phyloP scores from a whole-genome alignment of 1,140 invertebrate species.

The Augochlora pura region DNA sequence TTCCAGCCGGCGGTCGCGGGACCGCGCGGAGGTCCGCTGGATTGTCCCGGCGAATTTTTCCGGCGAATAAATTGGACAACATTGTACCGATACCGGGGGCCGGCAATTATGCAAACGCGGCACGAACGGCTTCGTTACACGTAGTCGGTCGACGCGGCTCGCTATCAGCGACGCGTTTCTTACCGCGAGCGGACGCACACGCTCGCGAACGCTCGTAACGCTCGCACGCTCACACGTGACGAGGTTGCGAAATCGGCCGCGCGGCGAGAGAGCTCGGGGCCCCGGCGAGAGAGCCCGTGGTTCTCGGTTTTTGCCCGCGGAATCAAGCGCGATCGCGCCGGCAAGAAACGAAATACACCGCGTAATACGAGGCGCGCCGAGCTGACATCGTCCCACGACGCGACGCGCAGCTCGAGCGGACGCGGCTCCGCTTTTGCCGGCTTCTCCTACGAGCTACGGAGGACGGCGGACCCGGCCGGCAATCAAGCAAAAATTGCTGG shows the following conservation, averaged over 20 bases:
- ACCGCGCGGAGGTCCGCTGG: too few relatives aligned
- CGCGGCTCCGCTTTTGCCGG: too few relatives aligned
- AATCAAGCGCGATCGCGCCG: constrained; percentile 28
- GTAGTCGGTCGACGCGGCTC: background rate
- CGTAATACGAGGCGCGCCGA: constrained; percentile 30
- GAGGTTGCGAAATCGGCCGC: constrained; percentile 27
- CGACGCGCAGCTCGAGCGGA: constrained; percentile 19
- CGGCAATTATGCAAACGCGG: constrained; percentile 11
- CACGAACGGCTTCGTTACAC: constrained; percentile 9
- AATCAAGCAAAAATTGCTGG: constrained; percentile 55
- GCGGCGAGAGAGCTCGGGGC: background rate
- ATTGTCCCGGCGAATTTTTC: background rate
- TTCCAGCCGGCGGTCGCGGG: too few relatives aligned
- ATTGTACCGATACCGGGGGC: background rate
- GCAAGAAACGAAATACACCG: constrained; percentile 35
- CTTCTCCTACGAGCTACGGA: constrained; percentile 8
- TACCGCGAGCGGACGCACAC: background rate
- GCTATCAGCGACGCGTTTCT: constrained; percentile 19
- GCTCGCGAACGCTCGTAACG: too few relatives aligned
- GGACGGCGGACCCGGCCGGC: constrained; percentile 34
- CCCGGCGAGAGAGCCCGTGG: background rate
- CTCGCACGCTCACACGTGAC: constrained; percentile 10
- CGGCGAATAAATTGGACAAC: background rate
- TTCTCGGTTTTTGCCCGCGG: constrained; percentile 19
- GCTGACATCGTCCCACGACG: constrained; percentile 35